Base-by-base conservation (phyloP, 2,888 invertebrate species). In the Argyra leucocephala region DNA sequence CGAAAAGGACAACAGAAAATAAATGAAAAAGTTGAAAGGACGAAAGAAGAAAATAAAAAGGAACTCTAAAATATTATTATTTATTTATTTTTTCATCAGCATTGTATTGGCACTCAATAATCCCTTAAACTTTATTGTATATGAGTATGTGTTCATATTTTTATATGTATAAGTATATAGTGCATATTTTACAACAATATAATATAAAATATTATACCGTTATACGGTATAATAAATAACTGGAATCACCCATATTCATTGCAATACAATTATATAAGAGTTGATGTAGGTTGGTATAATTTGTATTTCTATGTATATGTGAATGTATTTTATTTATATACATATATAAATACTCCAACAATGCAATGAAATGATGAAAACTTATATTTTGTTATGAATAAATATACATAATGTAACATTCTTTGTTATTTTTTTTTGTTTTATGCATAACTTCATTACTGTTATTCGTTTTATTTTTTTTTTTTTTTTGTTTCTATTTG, bases 401-500 rank as follows among this genome's bases (percentile, higher is more conserved):
- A 48, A 48, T 31, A n/a, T 48, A 48, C 18, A 48, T n/a, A n/a
- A n/a, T n/a, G n/a, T 48, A 48, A 48, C 48, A 63, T 22, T n/a
- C n/a, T n/a, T n/a, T n/a, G n/a, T n/a, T n/a, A n/a, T n/a, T n/a
- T 61, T 31, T 62, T 61, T 22, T 57, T 48, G 61, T 57, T n/a
- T n/a, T n/a, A 36, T 66, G 60, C 60, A 66, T 61, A 63, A 26
- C 63, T 63, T 65, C 65, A 65, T 65, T 26, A 63, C 62, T 24
- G 22, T 22, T 12, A 59, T 24, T 23, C 21, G 1, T 23, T 26
- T 24, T 24, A 6, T 26, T 26, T 26, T n/a, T 0, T 26, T 9
- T 23, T 26, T 48, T 48, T 48, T 48, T 37, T 37, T 9, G 5
- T 37, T 37, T 37, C 3, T 37, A 37, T 31, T 31, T 31, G 31